Evolutionary conservation across 2,797 vertebrate species (phyloP).

Genomic region (Eidolon dupreanum): DNA sequence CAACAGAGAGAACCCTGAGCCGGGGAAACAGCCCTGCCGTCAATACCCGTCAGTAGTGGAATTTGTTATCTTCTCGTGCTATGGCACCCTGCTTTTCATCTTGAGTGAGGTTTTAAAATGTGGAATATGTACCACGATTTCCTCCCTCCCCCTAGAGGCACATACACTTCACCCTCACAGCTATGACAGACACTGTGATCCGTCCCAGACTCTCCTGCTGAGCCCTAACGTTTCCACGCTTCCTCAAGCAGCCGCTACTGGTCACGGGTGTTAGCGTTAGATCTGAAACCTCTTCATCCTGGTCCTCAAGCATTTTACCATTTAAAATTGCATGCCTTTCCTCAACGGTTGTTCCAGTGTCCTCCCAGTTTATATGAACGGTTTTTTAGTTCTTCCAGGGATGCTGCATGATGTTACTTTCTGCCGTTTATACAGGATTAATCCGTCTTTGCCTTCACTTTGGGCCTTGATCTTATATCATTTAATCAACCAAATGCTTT

Average conservation of each 20-base stretch:
- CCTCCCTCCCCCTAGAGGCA: not conserved
- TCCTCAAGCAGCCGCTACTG: not conserved
- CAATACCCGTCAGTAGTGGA: not conserved
- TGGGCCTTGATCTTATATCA: not conserved
- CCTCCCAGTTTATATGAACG: not conserved
- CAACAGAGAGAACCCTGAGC: not conserved
- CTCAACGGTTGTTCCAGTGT: not conserved
- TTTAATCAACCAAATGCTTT: not conserved
- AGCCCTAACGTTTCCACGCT: not conserved
- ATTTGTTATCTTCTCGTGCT: not conserved
- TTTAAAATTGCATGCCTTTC: not conserved
- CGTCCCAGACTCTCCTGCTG: not conserved
- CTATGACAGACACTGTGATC: fast-evolving
- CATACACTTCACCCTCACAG: fast-evolving
- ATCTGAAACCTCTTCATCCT: not conserved
- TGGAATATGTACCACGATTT: not conserved
- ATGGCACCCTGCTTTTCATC: not conserved
- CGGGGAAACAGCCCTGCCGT: not conserved
- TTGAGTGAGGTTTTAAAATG: not conserved
- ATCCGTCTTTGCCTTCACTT: not conserved
- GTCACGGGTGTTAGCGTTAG: not conserved
- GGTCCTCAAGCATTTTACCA: not conserved
- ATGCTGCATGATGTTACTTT: not conserved
- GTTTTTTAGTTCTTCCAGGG: not conserved
- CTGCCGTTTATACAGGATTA: fast-evolving